Evolutionary conservation across 2,113 vertebrate species (phyloP).

Genomic region (Felis catus): DNA sequence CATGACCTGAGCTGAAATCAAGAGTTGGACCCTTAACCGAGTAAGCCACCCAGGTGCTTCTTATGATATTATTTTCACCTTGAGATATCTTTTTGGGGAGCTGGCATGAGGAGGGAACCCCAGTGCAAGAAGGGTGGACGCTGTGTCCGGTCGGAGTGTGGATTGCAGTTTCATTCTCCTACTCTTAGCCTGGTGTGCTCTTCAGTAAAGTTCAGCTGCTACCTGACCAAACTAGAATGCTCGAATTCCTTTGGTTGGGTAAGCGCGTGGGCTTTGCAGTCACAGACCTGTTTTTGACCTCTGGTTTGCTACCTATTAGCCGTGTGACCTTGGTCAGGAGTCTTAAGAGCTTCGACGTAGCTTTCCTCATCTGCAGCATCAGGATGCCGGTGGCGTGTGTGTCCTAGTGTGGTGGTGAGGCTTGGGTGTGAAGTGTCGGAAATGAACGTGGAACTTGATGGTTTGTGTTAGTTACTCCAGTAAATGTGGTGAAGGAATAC

Average conservation of each 20-base stretch:
- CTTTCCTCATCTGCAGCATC: not conserved
- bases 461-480: not conserved
- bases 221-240: not conserved
- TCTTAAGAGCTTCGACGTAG: not conserved
- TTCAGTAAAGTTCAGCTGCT: not conserved
- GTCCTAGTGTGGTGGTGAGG: not conserved
- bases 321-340: not conserved
- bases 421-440: not conserved
- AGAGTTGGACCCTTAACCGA: too few species aligned
- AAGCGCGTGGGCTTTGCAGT: not conserved
- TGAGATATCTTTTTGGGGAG: not conserved
- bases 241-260: not conserved
- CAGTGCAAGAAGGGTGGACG: not conserved
- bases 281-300: not conserved
- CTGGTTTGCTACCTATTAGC: not conserved
- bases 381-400: not conserved
- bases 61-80: not conserved
- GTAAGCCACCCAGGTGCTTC: too few species aligned
- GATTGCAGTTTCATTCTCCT: not conserved
- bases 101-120: too few species aligned
- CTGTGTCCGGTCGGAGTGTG: not conserved
- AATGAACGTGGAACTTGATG: not conserved
- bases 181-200: not conserved
- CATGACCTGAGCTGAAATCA: too few species aligned
- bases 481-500: not conserved